phyloP scores from a whole-genome alignment of 1,140 invertebrate species.

The Drosophila simulans region DNA sequence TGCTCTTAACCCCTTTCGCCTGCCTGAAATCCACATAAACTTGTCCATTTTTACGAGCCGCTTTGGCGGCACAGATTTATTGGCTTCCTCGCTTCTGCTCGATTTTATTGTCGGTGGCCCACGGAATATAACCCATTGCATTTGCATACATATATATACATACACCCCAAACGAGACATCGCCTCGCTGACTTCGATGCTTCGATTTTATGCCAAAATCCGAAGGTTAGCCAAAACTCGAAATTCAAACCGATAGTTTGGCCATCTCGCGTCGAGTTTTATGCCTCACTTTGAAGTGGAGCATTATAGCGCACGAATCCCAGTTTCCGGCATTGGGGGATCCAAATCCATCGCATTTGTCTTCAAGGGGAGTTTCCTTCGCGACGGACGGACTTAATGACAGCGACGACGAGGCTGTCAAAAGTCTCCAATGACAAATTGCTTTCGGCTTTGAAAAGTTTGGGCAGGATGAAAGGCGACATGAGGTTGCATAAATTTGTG shows the following conservation, averaged over 20 bases:
- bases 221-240: slow-evolving; percentile 46
- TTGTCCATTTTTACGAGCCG: slow-evolving; percentile 63
- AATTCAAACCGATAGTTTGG: slow-evolving; percentile 33
- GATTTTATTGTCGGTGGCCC: slow-evolving; percentile 61
- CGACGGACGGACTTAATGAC: slow-evolving; percentile 49
- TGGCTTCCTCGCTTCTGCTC: slow-evolving; percentile 52
- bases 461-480: slow-evolving; percentile 1
- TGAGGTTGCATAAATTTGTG: slow-evolving; percentile 47
- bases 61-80: slow-evolving; percentile 63
- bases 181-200: slow-evolving; percentile 3
- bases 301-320: slow-evolving; percentile 38
- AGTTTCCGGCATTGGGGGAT: not conserved
- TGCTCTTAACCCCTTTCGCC: slow-evolving; percentile 16
- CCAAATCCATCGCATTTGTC: not conserved
- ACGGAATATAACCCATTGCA: slow-evolving; percentile 41
- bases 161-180: not conserved
- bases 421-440: slow-evolving; percentile 57
- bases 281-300: slow-evolving; percentile 49
- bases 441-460: slow-evolving; percentile 8
- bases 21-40: slow-evolving; percentile 37
- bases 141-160: slow-evolving; percentile 39
- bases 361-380: not conserved
- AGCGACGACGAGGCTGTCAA: slow-evolving; percentile 48
- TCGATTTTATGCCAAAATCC: slow-evolving; percentile 46
- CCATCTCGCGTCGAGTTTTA: slow-evolving; percentile 36